A percentile compares a stretch with the other conserved stretches of the same genome.
phyloP scores from a whole-genome alignment of 1,140 invertebrate genomes.

The Heliconius hermathena region DNA sequence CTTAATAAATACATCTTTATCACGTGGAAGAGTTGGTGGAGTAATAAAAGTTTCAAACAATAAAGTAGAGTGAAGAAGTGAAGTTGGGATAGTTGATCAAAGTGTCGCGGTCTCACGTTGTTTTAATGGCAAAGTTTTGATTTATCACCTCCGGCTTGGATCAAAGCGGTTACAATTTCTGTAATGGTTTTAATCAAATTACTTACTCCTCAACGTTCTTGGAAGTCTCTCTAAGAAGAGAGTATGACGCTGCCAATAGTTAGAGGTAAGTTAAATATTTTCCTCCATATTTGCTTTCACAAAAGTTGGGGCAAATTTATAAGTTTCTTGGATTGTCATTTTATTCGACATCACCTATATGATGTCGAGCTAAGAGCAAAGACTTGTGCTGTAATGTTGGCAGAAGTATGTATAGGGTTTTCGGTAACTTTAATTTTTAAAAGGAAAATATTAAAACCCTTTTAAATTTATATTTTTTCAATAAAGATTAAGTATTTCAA shows the following conservation, averaged over 20 bases:
- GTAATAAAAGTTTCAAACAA: conserved; percentile 67
- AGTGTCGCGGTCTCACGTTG: conserved; percentile 60
- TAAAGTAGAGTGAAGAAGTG: conserved; percentile 62
- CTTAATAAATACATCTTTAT: conserved; percentile 27
- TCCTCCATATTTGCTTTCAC: conserved; percentile 3
- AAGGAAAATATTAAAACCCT: background rate
- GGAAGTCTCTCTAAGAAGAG: background rate
- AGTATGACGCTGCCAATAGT: conserved; percentile 4
- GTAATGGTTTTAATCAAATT: conserved; percentile 39
- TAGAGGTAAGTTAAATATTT: background rate
- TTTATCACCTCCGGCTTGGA: conserved; percentile 54
- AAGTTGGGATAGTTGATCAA: conserved; percentile 49
- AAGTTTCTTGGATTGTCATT: conserved; percentile 2
- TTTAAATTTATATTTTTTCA: background rate
- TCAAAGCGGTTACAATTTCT: conserved; percentile 48
- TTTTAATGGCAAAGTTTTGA: conserved; percentile 74
- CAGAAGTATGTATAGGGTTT: background rate
- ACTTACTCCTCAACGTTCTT: conserved; percentile 9
- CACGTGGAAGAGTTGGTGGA: conserved; percentile 42
- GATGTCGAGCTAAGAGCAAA: conserved; percentile 25
- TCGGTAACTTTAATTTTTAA: background rate
- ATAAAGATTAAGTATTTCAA: background rate
- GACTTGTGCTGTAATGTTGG: conserved; percentile 19
- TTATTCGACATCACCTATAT: conserved; percentile 18
- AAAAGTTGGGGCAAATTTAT: background rate